Evolutionary conservation across 1,140 invertebrate genomes (phyloP).

Genomic region (Hesperophylax magnus): DNA sequence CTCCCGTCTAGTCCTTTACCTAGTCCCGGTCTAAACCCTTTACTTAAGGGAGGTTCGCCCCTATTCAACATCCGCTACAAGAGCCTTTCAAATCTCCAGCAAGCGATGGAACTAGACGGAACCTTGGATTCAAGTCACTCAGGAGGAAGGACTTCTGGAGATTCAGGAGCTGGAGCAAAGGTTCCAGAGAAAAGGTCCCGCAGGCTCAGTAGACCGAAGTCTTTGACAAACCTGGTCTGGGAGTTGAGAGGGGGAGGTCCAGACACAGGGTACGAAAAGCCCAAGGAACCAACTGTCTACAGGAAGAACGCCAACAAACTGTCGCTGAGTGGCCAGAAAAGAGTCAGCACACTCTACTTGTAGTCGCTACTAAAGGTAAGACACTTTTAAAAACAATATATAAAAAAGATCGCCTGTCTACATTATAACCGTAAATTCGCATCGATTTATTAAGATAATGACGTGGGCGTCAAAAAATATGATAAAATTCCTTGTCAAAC

Average conservation of each 20-base stretch:
- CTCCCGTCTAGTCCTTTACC: conserved; percentile 73
- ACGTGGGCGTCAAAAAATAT: no score
- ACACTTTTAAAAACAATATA: no score
- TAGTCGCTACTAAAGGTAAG: conserved; percentile 53
- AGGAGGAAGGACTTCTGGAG: conserved; percentile 86
- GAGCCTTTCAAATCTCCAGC: conserved; percentile 83
- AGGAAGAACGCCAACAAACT: conserved; percentile 68
- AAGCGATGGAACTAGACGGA: conserved; percentile 84
- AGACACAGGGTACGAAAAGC: conserved; percentile 71
- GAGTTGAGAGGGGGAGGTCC: conserved; percentile 76
- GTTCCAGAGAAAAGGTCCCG: conserved; percentile 86
- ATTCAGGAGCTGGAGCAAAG: conserved; percentile 84
- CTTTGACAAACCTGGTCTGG: conserved; percentile 90
- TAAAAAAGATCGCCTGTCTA: no score
- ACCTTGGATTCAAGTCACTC: conserved; percentile 91
- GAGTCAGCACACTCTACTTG: conserved; percentile 69
- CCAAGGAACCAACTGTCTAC: conserved; percentile 70
- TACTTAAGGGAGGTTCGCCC: conserved; percentile 81
- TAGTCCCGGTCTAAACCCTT: conserved; percentile 67
- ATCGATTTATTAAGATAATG: no score
- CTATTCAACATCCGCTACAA: conserved; percentile 88
- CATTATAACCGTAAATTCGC: no score
- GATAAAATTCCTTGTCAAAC: no score
- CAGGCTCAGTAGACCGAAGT: conserved; percentile 82
- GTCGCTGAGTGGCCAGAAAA: conserved; percentile 68